These are phyloP conservation scores for Lota lota DNA, from an alignment of 2,113 vertebrate species.

Conservation along the genomic window DNA sequence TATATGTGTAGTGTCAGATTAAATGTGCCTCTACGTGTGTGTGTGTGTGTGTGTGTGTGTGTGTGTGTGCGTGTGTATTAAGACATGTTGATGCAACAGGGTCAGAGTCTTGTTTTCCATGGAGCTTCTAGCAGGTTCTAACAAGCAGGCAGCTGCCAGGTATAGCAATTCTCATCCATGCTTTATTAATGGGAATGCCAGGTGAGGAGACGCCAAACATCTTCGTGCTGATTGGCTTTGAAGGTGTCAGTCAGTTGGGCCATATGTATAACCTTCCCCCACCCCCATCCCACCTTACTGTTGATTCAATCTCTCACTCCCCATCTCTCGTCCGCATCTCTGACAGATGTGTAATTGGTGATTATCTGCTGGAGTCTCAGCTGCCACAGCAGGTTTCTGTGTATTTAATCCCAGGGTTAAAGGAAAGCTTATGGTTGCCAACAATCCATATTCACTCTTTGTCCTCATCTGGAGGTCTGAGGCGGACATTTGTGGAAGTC, in stretches of 20 bases:
- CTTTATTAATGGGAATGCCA: slow-evolving; percentile 5
- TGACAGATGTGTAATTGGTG: slow-evolving; percentile 28
- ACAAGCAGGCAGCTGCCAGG: background rate
- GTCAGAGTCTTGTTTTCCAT: background rate
- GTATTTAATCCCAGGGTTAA: slow-evolving; percentile 25
- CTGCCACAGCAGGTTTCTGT: slow-evolving; percentile 10
- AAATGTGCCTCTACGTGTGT: background rate
- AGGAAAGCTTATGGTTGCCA: slow-evolving; percentile 4
- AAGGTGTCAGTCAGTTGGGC: slow-evolving; percentile 2
- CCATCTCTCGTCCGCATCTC: slow-evolving; percentile 28
- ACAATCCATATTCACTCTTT: background rate
- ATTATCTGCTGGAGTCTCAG: slow-evolving; percentile 19
- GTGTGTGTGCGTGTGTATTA: background rate
- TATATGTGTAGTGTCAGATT: too few relatives aligned
- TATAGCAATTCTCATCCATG: background rate
- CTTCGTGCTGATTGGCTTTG: background rate
- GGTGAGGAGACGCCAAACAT: slow-evolving; percentile 15
- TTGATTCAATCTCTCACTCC: slow-evolving; percentile 17
- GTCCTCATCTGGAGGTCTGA: too few relatives aligned
- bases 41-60: too few relatives aligned
- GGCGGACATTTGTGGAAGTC: too few relatives aligned
- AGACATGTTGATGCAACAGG: background rate
- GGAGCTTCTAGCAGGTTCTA: background rate
- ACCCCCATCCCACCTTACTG: background rate
- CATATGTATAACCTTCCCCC: slow-evolving; percentile 2